Percentiles rank a stretch among this genome's conserved stretches.
These are phyloP conservation scores for Pyrgilauda ruficollis DNA, from an alignment of 2,113 vertebrate species.

Conservation along the genomic window DNA sequence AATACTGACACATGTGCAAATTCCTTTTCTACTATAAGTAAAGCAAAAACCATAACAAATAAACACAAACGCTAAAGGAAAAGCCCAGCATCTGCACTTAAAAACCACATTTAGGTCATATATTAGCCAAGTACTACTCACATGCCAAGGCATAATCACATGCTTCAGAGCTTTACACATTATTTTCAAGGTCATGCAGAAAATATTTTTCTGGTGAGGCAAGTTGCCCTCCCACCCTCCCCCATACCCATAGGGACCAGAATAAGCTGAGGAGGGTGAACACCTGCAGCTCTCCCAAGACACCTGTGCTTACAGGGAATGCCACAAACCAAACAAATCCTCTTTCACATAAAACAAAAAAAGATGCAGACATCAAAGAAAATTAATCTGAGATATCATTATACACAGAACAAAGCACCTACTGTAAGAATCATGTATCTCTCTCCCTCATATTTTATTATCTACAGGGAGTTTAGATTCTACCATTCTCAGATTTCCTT, in stretches of 20 bases:
- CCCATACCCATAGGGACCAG: conserved; percentile 52
- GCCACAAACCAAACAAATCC: conserved; percentile 53
- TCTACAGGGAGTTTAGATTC: neutral
- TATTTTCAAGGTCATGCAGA: conserved; percentile 68
- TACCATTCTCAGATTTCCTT: neutral
- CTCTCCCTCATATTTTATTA: neutral
- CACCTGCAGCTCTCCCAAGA: conserved; percentile 69
- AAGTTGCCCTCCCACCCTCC: neutral
- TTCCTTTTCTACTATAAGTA: neutral
- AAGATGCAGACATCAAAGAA: conserved; percentile 42
- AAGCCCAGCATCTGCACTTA: neutral
- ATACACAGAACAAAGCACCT: neutral
- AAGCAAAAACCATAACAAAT: neutral
- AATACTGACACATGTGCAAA: neutral
- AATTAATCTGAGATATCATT: conserved; percentile 41
- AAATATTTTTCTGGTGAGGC: conserved; percentile 59
- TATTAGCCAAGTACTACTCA: conserved; percentile 34
- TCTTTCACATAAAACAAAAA: conserved; percentile 26
- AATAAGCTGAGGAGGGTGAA: conserved; percentile 61
- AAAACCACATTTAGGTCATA: conserved; percentile 44
- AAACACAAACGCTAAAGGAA: neutral
- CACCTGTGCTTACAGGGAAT: conserved; percentile 64
- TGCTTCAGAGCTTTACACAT: conserved; percentile 46
- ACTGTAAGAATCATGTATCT: neutral
- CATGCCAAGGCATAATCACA: conserved; percentile 51